Conservation (phyloP, 2,797 vertebrate species). For the Pelochelys cantorii region DNA sequence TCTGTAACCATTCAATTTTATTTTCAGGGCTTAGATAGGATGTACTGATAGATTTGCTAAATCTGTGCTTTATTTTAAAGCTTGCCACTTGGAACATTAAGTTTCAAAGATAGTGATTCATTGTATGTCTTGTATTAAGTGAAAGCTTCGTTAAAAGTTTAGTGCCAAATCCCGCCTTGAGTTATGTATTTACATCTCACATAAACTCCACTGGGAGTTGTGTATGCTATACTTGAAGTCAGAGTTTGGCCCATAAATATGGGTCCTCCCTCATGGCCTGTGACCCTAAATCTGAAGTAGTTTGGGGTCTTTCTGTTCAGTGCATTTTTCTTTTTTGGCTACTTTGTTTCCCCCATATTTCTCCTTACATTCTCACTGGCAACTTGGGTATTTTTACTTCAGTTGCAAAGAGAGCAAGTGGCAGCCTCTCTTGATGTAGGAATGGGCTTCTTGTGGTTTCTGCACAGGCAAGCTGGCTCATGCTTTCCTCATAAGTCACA, state of each 20-base stretch:
- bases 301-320: background rate
- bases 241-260: background rate
- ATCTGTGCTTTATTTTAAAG: background rate
- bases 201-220: background rate
- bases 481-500: background rate
- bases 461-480: background rate
- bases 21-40: background rate
- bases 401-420: background rate
- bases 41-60: background rate
- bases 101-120: background rate
- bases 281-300: background rate
- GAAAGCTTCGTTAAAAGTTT: background rate
- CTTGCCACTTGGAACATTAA: background rate
- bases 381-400: background rate
- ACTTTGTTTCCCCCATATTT: background rate
- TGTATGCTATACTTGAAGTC: background rate
- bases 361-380: background rate
- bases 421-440: background rate
- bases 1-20: background rate
- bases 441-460: background rate
- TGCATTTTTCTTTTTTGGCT: background rate
- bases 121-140: background rate
- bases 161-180: background rate
- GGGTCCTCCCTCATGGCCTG: background rate
- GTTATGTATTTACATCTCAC: background rate